Percentiles rank a stretch among this genome's conserved stretches.
Evolutionary conservation across 2,888 invertebrate genomes (phyloP).

Genomic region (Dexiosoma caninum): DNA sequence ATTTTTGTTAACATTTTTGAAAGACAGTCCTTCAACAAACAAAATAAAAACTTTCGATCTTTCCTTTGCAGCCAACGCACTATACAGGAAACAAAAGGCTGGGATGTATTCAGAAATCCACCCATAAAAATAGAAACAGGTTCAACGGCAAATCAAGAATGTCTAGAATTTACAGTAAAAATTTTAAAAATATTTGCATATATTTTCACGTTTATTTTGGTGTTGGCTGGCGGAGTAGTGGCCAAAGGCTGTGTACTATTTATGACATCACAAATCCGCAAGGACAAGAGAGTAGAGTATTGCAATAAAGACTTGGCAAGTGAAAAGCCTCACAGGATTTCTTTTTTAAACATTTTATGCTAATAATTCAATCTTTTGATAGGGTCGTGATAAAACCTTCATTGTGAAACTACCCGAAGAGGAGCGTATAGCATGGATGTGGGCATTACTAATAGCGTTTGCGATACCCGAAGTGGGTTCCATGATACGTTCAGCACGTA

Average conservation of each 20-base stretch:
- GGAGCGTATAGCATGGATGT: slow-evolving; percentile 94
- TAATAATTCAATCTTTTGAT: slow-evolving; percentile 64
- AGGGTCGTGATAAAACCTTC: slow-evolving; percentile 92
- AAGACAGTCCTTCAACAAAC: too few species aligned
- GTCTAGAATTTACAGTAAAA: slow-evolving; percentile 90
- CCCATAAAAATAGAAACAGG: slow-evolving; percentile 93
- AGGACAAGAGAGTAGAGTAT: slow-evolving; percentile 86
- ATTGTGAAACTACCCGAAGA: slow-evolving; percentile 88
- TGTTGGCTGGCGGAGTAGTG: slow-evolving; percentile 90
- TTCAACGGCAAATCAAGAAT: slow-evolving; percentile 92
- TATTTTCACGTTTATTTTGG: slow-evolving; percentile 89
- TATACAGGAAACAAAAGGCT: slow-evolving; percentile 93
- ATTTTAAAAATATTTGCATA: slow-evolving; percentile 91
- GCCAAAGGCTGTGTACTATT: slow-evolving; percentile 93
- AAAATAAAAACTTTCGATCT: background rate
- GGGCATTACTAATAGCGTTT: slow-evolving; percentile 92
- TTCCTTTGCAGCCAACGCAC: slow-evolving; percentile 84
- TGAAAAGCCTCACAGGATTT: background rate
- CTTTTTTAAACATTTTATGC: too few species aligned
- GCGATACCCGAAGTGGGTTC: slow-evolving; percentile 93
- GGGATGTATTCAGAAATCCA: slow-evolving; percentile 97
- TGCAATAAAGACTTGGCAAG: slow-evolving; percentile 92
- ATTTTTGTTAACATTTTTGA: too few species aligned
- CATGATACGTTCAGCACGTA: slow-evolving; percentile 89
- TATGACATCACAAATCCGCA: slow-evolving; percentile 93